These are phyloP conservation scores for Beris morrisii DNA, from an alignment of 2,888 invertebrate species.

Conservation along the genomic window DNA sequence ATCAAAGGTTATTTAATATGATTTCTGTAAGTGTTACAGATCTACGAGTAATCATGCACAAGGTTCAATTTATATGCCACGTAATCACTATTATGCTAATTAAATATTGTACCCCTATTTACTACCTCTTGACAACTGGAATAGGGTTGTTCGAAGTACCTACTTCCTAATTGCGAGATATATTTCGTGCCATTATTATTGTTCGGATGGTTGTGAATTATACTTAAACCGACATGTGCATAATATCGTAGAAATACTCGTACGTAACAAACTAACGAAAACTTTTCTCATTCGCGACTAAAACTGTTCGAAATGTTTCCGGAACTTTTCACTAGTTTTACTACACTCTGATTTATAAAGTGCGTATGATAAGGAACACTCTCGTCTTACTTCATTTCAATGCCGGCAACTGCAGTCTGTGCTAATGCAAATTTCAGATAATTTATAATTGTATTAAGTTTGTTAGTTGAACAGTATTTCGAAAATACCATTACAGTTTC, in stretches of 20 bases:
- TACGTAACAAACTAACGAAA: constrained; percentile 9
- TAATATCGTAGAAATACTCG: not conserved
- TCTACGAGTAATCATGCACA: constrained; percentile 8
- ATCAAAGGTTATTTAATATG: not conserved
- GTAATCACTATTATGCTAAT: too few species aligned
- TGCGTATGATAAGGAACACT: constrained; percentile 28
- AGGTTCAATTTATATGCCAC: constrained; percentile 1
- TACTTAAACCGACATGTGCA: not conserved
- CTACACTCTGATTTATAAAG: constrained; percentile 23
- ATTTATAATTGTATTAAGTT: constrained; percentile 18
- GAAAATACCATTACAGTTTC: too few species aligned
- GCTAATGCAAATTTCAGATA: constrained; percentile 28
- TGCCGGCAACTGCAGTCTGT: constrained; percentile 5
- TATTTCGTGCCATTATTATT: constrained; percentile 16
- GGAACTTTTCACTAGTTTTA: constrained; percentile 2
- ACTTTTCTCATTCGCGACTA: constrained; percentile 22
- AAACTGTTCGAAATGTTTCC: constrained; percentile 7
- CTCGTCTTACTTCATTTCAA: not conserved
- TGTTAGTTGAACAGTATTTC: not conserved
- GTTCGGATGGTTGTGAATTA: not conserved
- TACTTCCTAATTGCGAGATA: not conserved
- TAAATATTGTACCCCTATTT: too few species aligned
- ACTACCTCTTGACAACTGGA: too few species aligned
- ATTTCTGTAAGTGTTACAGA: too few species aligned
- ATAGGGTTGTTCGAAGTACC: too few species aligned